Conservation (phyloP, 2,888 invertebrate species). For the Aquatica leii region DNA sequence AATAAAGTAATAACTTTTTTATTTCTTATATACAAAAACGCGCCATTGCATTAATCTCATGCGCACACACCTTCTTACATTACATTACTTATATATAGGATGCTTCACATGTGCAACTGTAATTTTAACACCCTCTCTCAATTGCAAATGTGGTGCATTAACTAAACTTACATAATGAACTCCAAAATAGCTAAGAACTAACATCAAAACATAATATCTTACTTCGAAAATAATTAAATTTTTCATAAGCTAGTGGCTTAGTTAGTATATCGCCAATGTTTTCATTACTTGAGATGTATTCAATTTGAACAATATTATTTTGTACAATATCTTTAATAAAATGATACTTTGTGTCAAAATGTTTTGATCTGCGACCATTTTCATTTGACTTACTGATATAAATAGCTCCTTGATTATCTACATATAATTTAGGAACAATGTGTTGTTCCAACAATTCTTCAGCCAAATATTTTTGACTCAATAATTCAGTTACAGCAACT, state of each 20-base stretch:
- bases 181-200: no score
- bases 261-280: not conserved
- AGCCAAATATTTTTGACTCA: not conserved
- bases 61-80: no score
- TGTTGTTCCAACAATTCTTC: not conserved
- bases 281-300: not conserved
- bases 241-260: not conserved
- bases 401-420: constrained; percentile 1
- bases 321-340: not conserved
- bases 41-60: no score
- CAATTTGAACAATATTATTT: not conserved
- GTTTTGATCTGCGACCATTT: constrained; percentile 1
- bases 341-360: not conserved
- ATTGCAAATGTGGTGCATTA: no score
- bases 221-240: no score
- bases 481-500: not conserved
- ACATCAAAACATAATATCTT: no score
- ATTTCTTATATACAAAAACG: no score
- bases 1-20: no score
- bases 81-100: no score
- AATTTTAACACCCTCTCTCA: no score
- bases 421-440: not conserved
- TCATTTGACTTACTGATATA: not conserved
- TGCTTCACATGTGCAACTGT: no score
- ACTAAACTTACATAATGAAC: no score